Base-by-base conservation (phyloP, 2,113 vertebrate species). In the Dolichotis patagonum region DNA sequence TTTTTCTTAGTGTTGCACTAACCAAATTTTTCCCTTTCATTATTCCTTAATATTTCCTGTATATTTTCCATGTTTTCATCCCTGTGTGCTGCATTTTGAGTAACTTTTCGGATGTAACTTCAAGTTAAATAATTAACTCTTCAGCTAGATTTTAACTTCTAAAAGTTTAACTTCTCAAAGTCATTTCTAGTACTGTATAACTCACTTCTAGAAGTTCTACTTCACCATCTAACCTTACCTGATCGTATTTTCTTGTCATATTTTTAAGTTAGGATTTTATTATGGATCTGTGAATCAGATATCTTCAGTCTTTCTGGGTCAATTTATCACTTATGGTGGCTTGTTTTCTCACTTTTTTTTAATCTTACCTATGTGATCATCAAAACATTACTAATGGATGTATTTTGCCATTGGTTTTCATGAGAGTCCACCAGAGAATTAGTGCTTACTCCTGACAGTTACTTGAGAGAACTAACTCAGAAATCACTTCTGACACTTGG, bases 171-270 rank as follows among this genome's bases (percentile, higher is more conserved):
- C 52, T 93, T 85, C 65, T 73, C n/a, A n/a, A n/a, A n/a, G n/a
- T n/a, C 7, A 69, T 62, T 90, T 58, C 20, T 20, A 14, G 85
- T 49, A 17, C 35, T 41, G 10, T 19, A 4, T 56, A 73, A 94
- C 56, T 96, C 24, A 83, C 87, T 87, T 92, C 7, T 71, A 71
- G 26, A 97, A 73, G 22, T 89, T 91, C 54, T 65, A 16, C 41
- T 90, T 88, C n/a, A 78, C 63, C 85, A 78, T 87, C 35, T 85
- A 82, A 69, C 69, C 84, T 13, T 43, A 1, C 32, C 30, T 85
- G 16, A 19, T 78, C 19, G 24, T 77, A 12, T 41, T 26, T 20
- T 9, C 56, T 81, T 30, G 41, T 46, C 5, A 32, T 63, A 69
- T 49, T 85, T 88, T 88, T 52, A 88, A 82, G 46, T 75, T 85